Evolutionary conservation across 1,140 invertebrate species (phyloP).

Genomic region (Episyrphus balteatus): DNA sequence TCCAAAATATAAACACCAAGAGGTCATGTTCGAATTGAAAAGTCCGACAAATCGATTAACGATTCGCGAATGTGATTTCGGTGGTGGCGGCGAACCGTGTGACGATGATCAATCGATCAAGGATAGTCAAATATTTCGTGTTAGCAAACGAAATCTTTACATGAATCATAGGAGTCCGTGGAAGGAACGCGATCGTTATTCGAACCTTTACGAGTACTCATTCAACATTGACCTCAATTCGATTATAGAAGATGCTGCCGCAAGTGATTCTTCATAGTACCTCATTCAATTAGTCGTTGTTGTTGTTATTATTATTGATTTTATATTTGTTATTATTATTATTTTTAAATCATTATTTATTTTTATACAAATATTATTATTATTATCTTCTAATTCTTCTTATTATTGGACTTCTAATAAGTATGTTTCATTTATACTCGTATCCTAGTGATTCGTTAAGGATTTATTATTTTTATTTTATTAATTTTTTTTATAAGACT

Average conservation of each 20-base stretch:
- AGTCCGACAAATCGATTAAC: conserved; percentile 34
- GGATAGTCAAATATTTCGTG: conserved; percentile 37
- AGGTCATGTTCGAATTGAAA: conserved; percentile 33
- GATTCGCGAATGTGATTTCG: conserved; percentile 35
- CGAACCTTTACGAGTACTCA: conserved; percentile 36
- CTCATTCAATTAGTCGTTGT: not conserved
- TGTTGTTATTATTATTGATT: not conserved
- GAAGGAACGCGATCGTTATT: conserved; percentile 35
- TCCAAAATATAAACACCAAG: conserved; percentile 28
- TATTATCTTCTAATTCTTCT: no score
- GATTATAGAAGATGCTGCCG: conserved; percentile 36
- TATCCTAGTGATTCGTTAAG: no score
- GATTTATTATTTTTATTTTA: no score
- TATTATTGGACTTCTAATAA: no score
- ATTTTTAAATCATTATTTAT: not conserved
- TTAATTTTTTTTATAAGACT: no score
- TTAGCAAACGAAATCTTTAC: conserved; percentile 38
- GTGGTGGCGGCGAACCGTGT: conserved; percentile 35
- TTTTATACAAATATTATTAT: no score
- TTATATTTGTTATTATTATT: not conserved
- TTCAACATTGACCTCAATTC: conserved; percentile 37
- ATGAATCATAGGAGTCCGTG: conserved; percentile 35
- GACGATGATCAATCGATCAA: conserved; percentile 36
- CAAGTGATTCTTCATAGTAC: conserved; percentile 37
- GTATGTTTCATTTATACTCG: no score